Evolutionary conservation across 2,113 vertebrate genomes (phyloP), one percentile per base, ranked within the genome.

Genomic region (Scomber colias): DNA sequence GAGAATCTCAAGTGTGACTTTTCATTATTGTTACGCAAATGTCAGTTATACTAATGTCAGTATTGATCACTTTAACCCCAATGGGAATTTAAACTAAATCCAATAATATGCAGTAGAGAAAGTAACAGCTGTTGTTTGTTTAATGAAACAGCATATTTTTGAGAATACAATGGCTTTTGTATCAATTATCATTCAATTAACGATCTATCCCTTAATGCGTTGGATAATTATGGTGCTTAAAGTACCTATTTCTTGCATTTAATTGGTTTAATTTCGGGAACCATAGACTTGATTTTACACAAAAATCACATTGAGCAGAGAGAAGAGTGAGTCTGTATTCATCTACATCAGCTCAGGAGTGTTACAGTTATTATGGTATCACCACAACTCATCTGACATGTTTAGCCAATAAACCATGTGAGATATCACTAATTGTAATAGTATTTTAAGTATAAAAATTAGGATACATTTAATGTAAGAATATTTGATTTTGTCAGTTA

Each of bases 101-200:
- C 55, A 55, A 78, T 55, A 44, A 61, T 31, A 60, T 59, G 13
- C 64, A 59, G 63, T 1, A 60, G 24, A 19, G 45, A 69, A 74
- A 61, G 11, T 3, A 61, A 30, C 9, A 57, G 60, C 50, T 27
- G 44, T 11, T 55, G 64, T 24, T 66, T 66, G 27, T 53, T 30
- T 63, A 44, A 67, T 31, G 16, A 59, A 69, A 49, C 7, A 51
- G 19, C 49, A 40, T 71, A 44, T 78, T 87, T 83, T 56, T 2
- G 12, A 67, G 75, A 78, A 65, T 15, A 30, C 1, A 73, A 4
- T 48, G 16, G 9, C 3, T 68, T 60, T 82, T 57, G n/a, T 14
- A 27, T 53, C 5, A 68, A 48, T 27, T 15, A 1, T 27, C 55
- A 17, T 60, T 51, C 10, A 65, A 35, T n/a, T 19, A 10, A 35